These are phyloP conservation scores for silkworm (Bombyx mori) DNA, from an alignment of 1,140 invertebrate species.

Conservation along the genomic window ASM3026992v2 NC_085125.1:1205501-1206000, in stretches of 20 bases:
- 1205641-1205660: background rate
- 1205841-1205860: slow-evolving; percentile 8
- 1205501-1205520: background rate
- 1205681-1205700: background rate
- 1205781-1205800: slow-evolving; percentile 12
- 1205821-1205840: slow-evolving; percentile 8
- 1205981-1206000: background rate
- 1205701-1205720: slow-evolving; percentile 28
- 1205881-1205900: background rate
- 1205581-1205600: background rate
- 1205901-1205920: slow-evolving; percentile 6
- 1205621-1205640: background rate
- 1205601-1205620: background rate
- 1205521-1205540: slow-evolving; percentile 1
- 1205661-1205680: background rate
- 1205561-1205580: background rate
- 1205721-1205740: slow-evolving; percentile 13
- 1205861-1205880: slow-evolving; percentile 12
- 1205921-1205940: slow-evolving; percentile 7
- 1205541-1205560: background rate
- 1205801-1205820: slow-evolving; percentile 2
- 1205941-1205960: slow-evolving; percentile 6
- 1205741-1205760: slow-evolving; percentile 10
- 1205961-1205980: background rate
- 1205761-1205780: slow-evolving; percentile 6